Conservation (phyloP, 2,888 invertebrate genomes). For the Laspeyria flexula region DNA sequence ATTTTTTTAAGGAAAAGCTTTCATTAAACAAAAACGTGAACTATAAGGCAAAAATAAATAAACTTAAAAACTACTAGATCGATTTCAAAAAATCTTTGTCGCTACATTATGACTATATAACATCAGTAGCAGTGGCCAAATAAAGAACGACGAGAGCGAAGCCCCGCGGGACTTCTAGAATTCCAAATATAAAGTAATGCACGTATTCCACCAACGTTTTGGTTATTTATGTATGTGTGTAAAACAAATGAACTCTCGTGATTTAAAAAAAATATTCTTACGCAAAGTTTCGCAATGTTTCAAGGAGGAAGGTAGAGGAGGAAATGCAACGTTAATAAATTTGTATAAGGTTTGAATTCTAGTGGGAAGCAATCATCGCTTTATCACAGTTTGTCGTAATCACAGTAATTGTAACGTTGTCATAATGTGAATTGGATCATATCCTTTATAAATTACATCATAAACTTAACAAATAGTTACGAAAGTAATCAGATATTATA, state of each 20-base stretch:
- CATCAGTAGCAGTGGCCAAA: no score
- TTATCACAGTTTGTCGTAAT: slow-evolving; percentile 11
- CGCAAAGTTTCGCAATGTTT: slow-evolving; percentile 25
- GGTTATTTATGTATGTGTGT: not conserved
- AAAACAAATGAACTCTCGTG: not conserved
- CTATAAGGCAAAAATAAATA: no score
- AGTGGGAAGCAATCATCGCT: slow-evolving; percentile 12
- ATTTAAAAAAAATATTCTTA: slow-evolving; percentile 20
- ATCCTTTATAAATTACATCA: slow-evolving; percentile 39
- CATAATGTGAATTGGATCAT: slow-evolving; percentile 60
- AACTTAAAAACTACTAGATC: no score
- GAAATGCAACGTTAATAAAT: slow-evolving; percentile 15
- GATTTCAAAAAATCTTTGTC: no score
- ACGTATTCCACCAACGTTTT: not conserved
- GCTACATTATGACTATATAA: no score
- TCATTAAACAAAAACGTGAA: no score
- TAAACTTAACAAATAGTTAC: not conserved
- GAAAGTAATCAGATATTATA: not conserved
- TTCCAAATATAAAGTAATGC: slow-evolving; percentile 3
- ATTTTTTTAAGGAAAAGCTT: no score
- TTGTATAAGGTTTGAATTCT: slow-evolving; percentile 8
- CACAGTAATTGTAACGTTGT: slow-evolving; percentile 19
- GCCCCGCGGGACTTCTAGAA: no score
- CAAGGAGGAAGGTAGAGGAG: slow-evolving; percentile 27
- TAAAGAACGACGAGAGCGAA: no score